These are phyloP conservation scores for Antheraea yamamai DNA, from an alignment of 2,888 invertebrate genomes.

Conservation along the genomic window DNA sequence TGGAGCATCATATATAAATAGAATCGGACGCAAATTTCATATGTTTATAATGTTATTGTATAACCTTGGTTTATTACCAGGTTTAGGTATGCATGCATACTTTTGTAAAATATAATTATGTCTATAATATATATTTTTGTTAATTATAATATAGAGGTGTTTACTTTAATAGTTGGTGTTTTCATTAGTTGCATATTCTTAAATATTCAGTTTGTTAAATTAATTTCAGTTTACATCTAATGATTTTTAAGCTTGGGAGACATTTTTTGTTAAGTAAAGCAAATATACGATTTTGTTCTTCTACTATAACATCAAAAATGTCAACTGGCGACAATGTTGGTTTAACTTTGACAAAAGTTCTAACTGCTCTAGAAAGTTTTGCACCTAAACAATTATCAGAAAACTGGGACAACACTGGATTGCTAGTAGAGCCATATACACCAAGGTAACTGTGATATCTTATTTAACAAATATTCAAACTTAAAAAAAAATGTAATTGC, in stretches of 20 bases:
- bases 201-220: not conserved
- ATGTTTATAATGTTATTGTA: not conserved
- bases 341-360: slow-evolving; percentile 73
- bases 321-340: slow-evolving; percentile 62
- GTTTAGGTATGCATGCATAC: not conserved
- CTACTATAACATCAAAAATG: slow-evolving; percentile 47
- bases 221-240: slow-evolving; percentile 40
- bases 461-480: not conserved
- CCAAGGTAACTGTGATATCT: slow-evolving; percentile 61
- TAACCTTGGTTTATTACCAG: not conserved
- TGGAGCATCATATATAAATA: not conserved
- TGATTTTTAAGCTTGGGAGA: slow-evolving; percentile 60
- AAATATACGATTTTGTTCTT: slow-evolving; percentile 43
- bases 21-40: not conserved
- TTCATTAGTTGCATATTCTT: not conserved
- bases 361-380: slow-evolving; percentile 84
- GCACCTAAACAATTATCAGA: slow-evolving; percentile 89
- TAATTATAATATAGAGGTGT: not conserved
- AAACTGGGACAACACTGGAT: slow-evolving; percentile 97
- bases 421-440: slow-evolving; percentile 90
- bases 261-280: slow-evolving; percentile 40
- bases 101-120: not conserved
- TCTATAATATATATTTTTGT: not conserved
- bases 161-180: not conserved
- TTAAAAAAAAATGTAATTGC: not conserved